phyloP scores from a whole-genome alignment of 2,113 vertebrate species.

The Copsychus sechellarum region DNA sequence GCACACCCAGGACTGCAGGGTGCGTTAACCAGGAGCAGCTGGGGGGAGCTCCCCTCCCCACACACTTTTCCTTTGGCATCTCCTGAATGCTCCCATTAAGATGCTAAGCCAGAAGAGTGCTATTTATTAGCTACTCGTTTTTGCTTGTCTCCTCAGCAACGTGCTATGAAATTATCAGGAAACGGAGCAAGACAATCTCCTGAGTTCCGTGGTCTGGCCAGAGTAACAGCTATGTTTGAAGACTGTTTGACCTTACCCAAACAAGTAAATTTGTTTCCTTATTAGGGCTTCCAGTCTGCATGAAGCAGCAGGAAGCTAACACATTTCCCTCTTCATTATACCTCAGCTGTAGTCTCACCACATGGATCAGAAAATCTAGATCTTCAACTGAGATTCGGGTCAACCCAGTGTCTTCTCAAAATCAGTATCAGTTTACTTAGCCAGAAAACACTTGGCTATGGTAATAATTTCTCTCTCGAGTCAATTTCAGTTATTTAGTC shows the following conservation, averaged over 20 bases:
- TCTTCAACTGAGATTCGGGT: not conserved
- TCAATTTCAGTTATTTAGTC: not conserved
- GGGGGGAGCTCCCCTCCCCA: not conserved
- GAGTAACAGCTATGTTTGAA: not conserved
- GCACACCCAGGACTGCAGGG: not conserved
- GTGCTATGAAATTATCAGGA: not conserved
- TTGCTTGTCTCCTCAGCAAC: not conserved
- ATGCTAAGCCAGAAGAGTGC: not conserved
- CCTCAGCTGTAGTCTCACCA: not conserved
- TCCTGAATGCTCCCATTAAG: not conserved
- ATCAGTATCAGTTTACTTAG: not conserved
- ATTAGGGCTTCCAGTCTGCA: not conserved
- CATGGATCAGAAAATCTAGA: not conserved
- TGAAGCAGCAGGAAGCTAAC: not conserved
- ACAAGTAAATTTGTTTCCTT: slow-evolving; percentile 15
- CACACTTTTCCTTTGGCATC: not conserved
- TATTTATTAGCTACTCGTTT: not conserved
- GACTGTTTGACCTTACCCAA: not conserved
- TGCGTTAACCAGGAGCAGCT: not conserved
- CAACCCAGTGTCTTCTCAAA: not conserved
- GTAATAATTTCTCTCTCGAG: not conserved
- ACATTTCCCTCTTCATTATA: not conserved
- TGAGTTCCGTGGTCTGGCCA: not conserved
- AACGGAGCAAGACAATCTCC: not conserved
- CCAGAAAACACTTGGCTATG: not conserved